These are phyloP conservation scores for Anguilla megastoma DNA, from an alignment of 2,797 vertebrate species.

Conservation along the genomic window DNA sequence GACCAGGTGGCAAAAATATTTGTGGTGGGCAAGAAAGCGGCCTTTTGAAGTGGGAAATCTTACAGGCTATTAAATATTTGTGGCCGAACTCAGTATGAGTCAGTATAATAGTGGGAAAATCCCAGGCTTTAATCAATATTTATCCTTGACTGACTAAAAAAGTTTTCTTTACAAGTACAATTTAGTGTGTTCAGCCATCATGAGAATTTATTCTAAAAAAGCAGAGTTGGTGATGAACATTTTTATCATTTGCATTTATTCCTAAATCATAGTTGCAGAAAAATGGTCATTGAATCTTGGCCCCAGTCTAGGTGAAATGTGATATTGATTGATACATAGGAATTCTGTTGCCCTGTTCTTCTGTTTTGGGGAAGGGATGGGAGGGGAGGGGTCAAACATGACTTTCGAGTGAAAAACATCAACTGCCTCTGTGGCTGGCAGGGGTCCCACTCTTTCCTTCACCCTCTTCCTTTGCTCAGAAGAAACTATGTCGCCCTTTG, in stretches of 20 bases:
- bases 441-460: slow-evolving; percentile 23
- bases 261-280: background rate
- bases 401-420: slow-evolving; percentile 24
- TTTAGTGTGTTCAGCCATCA: background rate
- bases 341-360: background rate
- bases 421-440: slow-evolving; percentile 9
- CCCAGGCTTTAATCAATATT: background rate
- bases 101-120: background rate
- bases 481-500: slow-evolving; percentile 40
- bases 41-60: background rate
- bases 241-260: background rate
- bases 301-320: background rate
- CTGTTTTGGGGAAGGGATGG: background rate
- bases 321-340: background rate
- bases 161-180: background rate
- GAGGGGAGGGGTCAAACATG: slow-evolving; percentile 2
- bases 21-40: background rate
- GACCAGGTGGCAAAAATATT: slow-evolving; percentile 29
- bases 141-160: background rate
- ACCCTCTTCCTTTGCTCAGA: slow-evolving; percentile 29
- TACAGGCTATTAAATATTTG: background rate
- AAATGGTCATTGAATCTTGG: background rate
- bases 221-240: background rate
- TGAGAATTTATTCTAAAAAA: too few relatives aligned
- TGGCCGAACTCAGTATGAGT: background rate